phyloP scores from a whole-genome alignment of 2,113 vertebrate genomes.

The Agelaius phoeniceus region DNA sequence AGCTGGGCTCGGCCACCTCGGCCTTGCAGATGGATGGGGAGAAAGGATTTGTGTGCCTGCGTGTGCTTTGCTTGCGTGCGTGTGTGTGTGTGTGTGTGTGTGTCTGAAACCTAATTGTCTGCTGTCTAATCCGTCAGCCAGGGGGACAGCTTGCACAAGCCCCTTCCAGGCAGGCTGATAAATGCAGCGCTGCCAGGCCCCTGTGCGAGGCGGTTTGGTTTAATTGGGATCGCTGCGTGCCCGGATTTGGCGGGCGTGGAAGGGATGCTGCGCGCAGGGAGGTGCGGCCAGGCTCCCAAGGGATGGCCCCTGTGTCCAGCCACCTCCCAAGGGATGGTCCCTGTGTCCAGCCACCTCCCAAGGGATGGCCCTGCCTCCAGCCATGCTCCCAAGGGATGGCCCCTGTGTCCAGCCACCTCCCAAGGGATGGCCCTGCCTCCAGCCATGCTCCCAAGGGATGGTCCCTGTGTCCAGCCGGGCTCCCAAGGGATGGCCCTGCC shows the following conservation, averaged over 20 bases:
- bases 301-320: background rate
- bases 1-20: conserved; percentile 71
- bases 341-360: background rate
- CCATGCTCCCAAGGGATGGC: background rate
- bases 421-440: background rate
- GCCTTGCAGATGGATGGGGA: conserved; percentile 75
- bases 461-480: background rate
- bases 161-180: conserved; percentile 67
- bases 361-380: background rate
- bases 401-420: background rate
- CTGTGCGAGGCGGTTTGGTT: background rate
- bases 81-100: background rate
- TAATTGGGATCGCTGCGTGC: conserved; percentile 52
- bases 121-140: conserved; percentile 73
- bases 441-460: fast-evolving
- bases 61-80: conserved; percentile 31
- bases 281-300: background rate
- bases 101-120: conserved; percentile 74
- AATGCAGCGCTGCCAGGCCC: conserved; percentile 40
- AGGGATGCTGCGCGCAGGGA: background rate
- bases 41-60: conserved; percentile 59
- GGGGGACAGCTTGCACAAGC: conserved; percentile 68
- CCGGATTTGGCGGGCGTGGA: background rate
- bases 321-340: too few species aligned
- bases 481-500: too few species aligned